Conservation (phyloP, 1,140 invertebrate species). For the Asbolus verrucosus region DNA sequence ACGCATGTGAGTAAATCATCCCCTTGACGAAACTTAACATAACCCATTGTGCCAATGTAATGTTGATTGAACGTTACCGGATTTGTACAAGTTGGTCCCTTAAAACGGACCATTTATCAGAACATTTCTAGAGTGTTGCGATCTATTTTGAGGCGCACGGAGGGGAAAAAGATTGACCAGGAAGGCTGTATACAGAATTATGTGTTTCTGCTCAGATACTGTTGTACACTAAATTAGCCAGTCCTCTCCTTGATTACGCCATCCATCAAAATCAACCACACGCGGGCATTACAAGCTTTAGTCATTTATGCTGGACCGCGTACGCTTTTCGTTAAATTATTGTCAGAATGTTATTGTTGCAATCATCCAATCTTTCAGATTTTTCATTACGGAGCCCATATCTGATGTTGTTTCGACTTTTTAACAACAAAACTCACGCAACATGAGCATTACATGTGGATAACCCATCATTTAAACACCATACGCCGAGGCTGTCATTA, state of each 20-base stretch:
- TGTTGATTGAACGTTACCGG: constrained; percentile 28
- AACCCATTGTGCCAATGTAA: constrained; percentile 14
- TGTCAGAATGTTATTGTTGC: constrained; percentile 36
- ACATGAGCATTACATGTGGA: constrained; percentile 13
- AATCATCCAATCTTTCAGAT: constrained; percentile 2
- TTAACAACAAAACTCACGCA: constrained; percentile 4
- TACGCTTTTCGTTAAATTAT: constrained; percentile 45
- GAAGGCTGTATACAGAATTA: constrained; percentile 48
- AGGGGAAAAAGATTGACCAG: constrained; percentile 41
- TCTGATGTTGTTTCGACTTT: too few species aligned
- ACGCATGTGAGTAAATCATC: constrained; percentile 41
- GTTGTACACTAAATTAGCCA: constrained; percentile 53
- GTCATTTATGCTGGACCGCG: constrained; percentile 47
- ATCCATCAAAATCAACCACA: constrained; percentile 56
- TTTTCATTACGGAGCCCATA: neutral
- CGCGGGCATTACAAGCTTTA: constrained; percentile 50
- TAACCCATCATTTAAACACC: constrained; percentile 18
- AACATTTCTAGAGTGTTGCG: constrained; percentile 30
- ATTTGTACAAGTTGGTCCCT: constrained; percentile 38
- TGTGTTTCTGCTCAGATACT: constrained; percentile 50
- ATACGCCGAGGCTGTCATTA: neutral
- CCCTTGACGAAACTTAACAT: constrained; percentile 37
- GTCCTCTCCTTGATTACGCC: constrained; percentile 55
- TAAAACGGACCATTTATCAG: constrained; percentile 38
- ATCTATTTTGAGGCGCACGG: constrained; percentile 33